A percentile compares a stretch with the other conserved stretches of the same genome.
These are phyloP conservation scores for Catonia carolina DNA, from an alignment of 2,888 invertebrate species.

Conservation along the genomic window DNA sequence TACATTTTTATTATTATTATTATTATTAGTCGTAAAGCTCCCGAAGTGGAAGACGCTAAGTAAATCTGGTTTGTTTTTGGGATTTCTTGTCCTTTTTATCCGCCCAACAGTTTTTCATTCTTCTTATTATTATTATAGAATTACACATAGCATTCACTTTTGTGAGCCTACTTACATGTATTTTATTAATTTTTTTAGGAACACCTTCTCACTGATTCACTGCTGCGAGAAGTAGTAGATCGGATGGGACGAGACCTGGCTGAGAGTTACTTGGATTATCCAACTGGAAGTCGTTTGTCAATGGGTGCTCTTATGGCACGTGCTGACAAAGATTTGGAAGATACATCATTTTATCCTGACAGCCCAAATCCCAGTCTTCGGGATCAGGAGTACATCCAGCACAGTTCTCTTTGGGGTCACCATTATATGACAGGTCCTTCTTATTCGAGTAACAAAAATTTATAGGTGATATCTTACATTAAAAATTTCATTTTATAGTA, in stretches of 20 bases:
- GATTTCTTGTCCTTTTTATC: too few species aligned
- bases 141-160: too few species aligned
- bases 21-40: too few species aligned
- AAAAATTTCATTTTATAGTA: not conserved
- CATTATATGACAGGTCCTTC: constrained; percentile 58
- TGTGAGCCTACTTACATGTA: too few species aligned
- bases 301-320: constrained; percentile 44
- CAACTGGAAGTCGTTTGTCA: constrained; percentile 34
- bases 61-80: too few species aligned
- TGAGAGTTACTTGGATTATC: constrained; percentile 58
- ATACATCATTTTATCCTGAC: constrained; percentile 52
- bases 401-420: constrained; percentile 66
- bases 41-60: too few species aligned
- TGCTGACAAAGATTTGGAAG: constrained; percentile 52
- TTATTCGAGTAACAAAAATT: not conserved
- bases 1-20: too few species aligned
- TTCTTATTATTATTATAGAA: too few species aligned
- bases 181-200: too few species aligned
- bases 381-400: constrained; percentile 82
- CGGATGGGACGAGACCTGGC: constrained; percentile 70
- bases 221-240: constrained; percentile 69
- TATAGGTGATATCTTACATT: not conserved
- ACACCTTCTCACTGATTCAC: constrained; percentile 52
- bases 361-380: constrained; percentile 72
- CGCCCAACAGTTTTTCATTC: too few species aligned